Percentiles rank a stretch among this genome's conserved stretches.
Conservation (phyloP, 2,888 invertebrate genomes). For the Stictocephala bisonia region DNA sequence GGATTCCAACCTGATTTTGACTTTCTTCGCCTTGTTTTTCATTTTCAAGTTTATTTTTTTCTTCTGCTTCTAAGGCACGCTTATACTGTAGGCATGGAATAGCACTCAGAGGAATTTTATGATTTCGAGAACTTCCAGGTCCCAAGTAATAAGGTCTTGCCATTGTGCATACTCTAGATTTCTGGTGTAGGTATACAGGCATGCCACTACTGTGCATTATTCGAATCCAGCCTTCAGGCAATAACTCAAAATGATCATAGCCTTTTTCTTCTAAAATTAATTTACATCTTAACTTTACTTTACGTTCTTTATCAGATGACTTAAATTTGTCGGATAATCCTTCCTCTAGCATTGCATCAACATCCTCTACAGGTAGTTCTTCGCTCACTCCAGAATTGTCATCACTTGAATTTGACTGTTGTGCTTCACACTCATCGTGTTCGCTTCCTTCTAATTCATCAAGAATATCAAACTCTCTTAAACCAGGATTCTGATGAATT, state of each 20-base stretch:
- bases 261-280: constrained; percentile 72
- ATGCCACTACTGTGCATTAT: constrained; percentile 96
- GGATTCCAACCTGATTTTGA: constrained; percentile 20
- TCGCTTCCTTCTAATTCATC: constrained; percentile 70
- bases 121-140: constrained; percentile 82
- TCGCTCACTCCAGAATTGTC: constrained; percentile 51
- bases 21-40: constrained; percentile 63
- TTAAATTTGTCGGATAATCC: constrained; percentile 61
- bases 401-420: constrained; percentile 41
- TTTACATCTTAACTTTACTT: constrained; percentile 27
- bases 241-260: constrained; percentile 92
- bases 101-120: constrained; percentile 84
- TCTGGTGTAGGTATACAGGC: constrained; percentile 93
- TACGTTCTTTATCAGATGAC: not conserved
- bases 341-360: constrained; percentile 87
- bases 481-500: constrained; percentile 45
- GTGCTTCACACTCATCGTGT: constrained; percentile 51
- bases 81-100: constrained; percentile 94
- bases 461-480: constrained; percentile 73
- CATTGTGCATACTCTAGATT: constrained; percentile 88
- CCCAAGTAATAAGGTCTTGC: constrained; percentile 96
- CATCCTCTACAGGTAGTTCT: constrained; percentile 80
- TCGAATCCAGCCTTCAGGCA: constrained; percentile 97
- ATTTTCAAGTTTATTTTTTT: constrained; percentile 65
- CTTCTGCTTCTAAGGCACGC: constrained; percentile 80